Conservation (phyloP, 2,888 invertebrate species). For the Caenorhabditis sp. region DNA sequence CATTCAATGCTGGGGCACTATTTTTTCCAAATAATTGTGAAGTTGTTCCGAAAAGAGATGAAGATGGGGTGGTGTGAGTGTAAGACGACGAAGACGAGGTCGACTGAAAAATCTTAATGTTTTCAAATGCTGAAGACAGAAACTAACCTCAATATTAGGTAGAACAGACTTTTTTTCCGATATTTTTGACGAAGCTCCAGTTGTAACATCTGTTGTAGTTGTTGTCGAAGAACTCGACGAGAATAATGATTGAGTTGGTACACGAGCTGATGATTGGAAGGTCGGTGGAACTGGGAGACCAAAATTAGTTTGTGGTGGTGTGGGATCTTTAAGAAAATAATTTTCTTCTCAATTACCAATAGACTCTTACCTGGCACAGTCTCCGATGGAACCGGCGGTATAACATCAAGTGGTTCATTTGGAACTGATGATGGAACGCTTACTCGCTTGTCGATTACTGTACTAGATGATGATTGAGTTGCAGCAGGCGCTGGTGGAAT, state of each 20-base stretch:
- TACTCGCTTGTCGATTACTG: background rate
- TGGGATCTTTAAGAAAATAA: conserved; percentile 21
- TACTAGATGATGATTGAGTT: background rate
- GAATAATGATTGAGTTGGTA: conserved; percentile 35
- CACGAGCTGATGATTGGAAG: conserved; percentile 32
- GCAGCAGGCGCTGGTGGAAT: conserved; percentile 31
- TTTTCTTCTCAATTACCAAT: too few species aligned
- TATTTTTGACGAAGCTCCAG: background rate
- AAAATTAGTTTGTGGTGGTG: conserved; percentile 17
- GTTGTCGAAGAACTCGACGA: conserved; percentile 20
- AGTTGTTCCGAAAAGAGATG: conserved; percentile 3
- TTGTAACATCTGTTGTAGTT: conserved; percentile 8
- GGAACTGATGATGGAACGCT: conserved; percentile 23
- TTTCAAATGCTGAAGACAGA: too few species aligned
- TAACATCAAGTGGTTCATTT: conserved; percentile 28
- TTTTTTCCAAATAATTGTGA: conserved; percentile 18
- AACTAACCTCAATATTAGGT: conserved; percentile 24
- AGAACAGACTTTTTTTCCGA: conserved; percentile 24
- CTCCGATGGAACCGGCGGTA: conserved; percentile 40
- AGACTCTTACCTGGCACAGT: conserved; percentile 31
- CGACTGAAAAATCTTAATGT: too few species aligned
- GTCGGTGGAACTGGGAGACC: conserved; percentile 26
- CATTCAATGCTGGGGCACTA: background rate
- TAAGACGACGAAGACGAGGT: conserved; percentile 19
- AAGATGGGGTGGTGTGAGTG: conserved; percentile 15